A percentile compares a stretch with the other conserved stretches of the same genome.
Evolutionary conservation across 2,113 vertebrate species (phyloP).

Genomic region (Thermophis baileyi): DNA sequence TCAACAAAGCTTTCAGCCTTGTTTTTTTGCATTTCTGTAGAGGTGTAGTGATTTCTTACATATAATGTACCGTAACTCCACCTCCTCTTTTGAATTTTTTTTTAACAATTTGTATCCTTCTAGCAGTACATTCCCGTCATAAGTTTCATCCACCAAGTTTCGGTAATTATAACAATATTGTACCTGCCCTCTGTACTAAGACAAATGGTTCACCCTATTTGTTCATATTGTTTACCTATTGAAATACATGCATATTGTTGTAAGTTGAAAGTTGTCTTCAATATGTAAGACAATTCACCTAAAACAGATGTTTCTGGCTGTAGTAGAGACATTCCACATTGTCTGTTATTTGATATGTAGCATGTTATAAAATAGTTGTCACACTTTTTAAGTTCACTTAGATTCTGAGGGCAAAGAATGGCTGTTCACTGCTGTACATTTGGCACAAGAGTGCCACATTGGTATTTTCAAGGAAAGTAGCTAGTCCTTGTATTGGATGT

Average conservation of each 20-base stretch:
- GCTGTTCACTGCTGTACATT: constrained; percentile 10
- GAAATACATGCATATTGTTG: not conserved
- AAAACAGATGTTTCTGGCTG: not conserved
- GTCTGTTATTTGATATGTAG: not conserved
- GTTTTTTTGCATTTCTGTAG: not conserved
- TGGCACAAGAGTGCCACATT: constrained; percentile 12
- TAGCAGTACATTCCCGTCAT: not conserved
- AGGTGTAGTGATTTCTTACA: not conserved
- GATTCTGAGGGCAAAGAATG: not conserved
- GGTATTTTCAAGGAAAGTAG: constrained; percentile 31
- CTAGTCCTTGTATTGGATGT: constrained; percentile 33
- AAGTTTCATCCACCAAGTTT: not conserved
- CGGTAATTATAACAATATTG: not conserved
- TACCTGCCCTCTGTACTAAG: not conserved
- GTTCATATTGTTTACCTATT: not conserved
- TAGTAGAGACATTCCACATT: not conserved
- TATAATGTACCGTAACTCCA: not conserved
- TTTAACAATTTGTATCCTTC: not conserved
- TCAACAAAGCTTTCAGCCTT: not conserved
- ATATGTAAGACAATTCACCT: not conserved
- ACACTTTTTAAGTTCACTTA: not conserved
- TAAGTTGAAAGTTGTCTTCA: not conserved
- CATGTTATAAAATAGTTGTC: not conserved
- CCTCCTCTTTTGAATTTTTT: not conserved
- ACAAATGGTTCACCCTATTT: not conserved